These are phyloP conservation scores for Chrysodeixis includens DNA, from an alignment of 2,888 invertebrate species.

Conservation along the genomic window DNA sequence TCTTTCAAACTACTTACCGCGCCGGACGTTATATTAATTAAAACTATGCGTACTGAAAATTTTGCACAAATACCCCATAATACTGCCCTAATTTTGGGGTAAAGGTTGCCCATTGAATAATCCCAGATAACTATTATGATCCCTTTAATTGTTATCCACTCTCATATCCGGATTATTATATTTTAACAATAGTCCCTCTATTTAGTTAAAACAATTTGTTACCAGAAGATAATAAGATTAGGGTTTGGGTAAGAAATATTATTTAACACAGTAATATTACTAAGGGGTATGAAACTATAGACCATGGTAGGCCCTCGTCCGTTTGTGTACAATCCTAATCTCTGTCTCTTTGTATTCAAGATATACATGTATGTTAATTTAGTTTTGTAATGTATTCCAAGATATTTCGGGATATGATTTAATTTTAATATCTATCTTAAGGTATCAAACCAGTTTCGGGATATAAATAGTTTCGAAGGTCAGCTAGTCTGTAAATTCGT, in stretches of 20 bases:
- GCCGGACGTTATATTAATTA: no score
- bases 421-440: no score
- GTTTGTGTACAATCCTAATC: conserved; percentile 22
- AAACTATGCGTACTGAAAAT: not conserved
- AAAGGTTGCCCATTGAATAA: conserved; percentile 45
- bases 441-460: no score
- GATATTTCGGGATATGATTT: not conserved
- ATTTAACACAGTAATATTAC: conserved; percentile 49
- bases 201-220: conserved; percentile 52
- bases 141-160: conserved; percentile 52
- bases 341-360: conserved; percentile 30
- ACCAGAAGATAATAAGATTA: conserved; percentile 47
- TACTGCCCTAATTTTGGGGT: conserved; percentile 21
- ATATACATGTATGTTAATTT: conserved; percentile 22
- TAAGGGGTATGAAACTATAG: not conserved
- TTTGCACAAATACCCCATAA: conserved; percentile 10
- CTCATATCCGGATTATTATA: conserved; percentile 54
- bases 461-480: no score
- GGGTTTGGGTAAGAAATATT: conserved; percentile 53
- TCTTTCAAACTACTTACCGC: no score
- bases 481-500: no score
- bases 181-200: conserved; percentile 47
- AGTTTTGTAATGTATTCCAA: not conserved
- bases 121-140: conserved; percentile 33
- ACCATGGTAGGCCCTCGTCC: conserved; percentile 21